Evolutionary conservation across 2,888 invertebrate genomes (phyloP).

Genomic region (Andrena bicolor): DNA sequence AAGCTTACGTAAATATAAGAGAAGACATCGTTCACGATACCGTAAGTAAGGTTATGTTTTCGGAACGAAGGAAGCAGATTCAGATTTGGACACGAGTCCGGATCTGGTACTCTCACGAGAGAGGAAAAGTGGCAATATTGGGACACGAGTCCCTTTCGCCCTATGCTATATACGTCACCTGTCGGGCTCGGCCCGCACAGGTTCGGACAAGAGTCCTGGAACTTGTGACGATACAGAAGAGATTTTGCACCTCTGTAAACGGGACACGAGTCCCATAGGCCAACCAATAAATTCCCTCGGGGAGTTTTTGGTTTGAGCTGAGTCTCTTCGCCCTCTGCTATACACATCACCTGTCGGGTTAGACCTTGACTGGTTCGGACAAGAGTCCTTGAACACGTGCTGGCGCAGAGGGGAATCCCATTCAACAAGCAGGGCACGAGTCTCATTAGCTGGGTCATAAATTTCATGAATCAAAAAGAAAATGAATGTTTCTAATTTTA

Average conservation of each 20-base stretch:
- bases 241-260: too few species aligned
- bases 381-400: neutral
- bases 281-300: neutral
- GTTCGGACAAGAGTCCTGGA: neutral
- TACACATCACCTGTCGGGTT: neutral
- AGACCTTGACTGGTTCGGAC: neutral
- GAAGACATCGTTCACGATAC: neutral
- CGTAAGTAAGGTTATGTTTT: slow-evolving; percentile 1
- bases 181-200: neutral
- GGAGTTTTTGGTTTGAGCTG: neutral
- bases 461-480: neutral
- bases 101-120: too few species aligned
- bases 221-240: neutral
- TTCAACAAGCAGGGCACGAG: too few species aligned
- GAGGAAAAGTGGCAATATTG: neutral
- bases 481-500: too few species aligned
- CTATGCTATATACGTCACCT: neutral
- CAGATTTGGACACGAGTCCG: too few species aligned
- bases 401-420: too few species aligned
- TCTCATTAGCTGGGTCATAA: neutral
- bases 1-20: neutral
- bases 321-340: too few species aligned
- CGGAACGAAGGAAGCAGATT: neutral
- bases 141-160: neutral
- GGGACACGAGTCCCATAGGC: too few species aligned